These are phyloP conservation scores for Nyctereutes procyonoides DNA, from an alignment of 2,113 vertebrate species.

Conservation along the genomic window DNA sequence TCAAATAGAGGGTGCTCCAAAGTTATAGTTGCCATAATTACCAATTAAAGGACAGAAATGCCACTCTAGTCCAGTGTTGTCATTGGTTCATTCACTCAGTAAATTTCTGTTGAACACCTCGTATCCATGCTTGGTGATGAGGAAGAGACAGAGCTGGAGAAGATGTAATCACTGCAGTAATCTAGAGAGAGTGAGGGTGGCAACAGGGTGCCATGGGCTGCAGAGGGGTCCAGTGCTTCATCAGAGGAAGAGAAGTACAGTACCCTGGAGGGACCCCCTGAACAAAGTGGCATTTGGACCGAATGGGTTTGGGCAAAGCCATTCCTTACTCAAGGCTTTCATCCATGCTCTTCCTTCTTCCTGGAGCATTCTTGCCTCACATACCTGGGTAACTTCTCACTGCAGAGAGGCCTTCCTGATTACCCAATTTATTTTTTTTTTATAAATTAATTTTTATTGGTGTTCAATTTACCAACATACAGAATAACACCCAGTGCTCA, in stretches of 20 bases:
- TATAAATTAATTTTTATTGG: too few relatives aligned
- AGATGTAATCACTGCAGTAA: neutral
- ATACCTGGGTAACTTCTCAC: neutral
- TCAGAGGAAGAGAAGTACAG: neutral
- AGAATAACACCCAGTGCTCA: too few relatives aligned
- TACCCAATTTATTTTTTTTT: too few relatives aligned
- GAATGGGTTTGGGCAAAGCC: neutral
- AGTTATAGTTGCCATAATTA: neutral
- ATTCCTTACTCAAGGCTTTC: neutral
- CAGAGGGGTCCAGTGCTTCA: neutral
- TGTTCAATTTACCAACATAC: too few relatives aligned
- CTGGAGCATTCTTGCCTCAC: neutral
- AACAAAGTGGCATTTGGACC: neutral
- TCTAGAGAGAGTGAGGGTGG: too few relatives aligned
- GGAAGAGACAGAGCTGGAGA: neutral
- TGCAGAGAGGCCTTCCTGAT: neutral
- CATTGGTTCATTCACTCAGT: neutral
- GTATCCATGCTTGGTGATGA: neutral
- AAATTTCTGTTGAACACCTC: neutral
- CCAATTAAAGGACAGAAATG: neutral
- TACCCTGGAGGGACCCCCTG: too few relatives aligned
- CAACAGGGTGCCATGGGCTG: too few relatives aligned
- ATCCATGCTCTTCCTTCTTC: neutral
- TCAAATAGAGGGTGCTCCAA: neutral
- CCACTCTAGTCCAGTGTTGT: neutral